Base-by-base conservation (phyloP, 2,797 vertebrate species). In the Acomys russatus region DNA sequence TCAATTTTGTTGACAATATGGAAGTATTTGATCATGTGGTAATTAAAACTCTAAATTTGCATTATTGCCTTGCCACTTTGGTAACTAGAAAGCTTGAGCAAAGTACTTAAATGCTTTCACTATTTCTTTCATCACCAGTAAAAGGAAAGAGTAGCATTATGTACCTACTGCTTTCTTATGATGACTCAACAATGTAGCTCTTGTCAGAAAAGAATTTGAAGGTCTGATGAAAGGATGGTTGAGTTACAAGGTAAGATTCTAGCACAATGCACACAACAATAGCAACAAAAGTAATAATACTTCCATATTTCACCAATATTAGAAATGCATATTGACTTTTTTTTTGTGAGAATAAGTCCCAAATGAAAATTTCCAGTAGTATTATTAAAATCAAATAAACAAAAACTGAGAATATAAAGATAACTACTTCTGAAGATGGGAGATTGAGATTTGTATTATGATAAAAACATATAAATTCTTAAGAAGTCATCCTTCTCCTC, bases 131-230 rank as follows among this genome's bases (percentile, higher is more conserved):
- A 59, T 87, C 56, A 38, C 63, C 18, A 64, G 0, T 85, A 71
- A 89, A 30, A 73, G 38, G 30, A 83, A 25, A 85, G 61, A 51
- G 91, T 90, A 49, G 68, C 30, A n/a, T 15, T 85, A 91, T 95
- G 64, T 70, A 56, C 8, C 20, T 82, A 66, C 9, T 18, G 6
- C 0, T 86, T 86, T 87, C 56, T 73, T 82, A 30, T n/a, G 44
- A 70, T 35, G 20, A 64, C 61, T 87, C 59, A 30, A 63, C 4
- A 64, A 68, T 87, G 49, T 91, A 85, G 68, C 15, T 4, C 2
- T 77, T 66, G 54, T 82, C 35, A 14, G 84, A 85, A 25, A 54
- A 61, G 56, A 84, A 74, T 25, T 1, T 11, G 35, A 49, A 20
- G 7, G 2, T 38, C n/a, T 78, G 35, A 77, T 18, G 12, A 38